Base-by-base conservation (phyloP, 2,113 vertebrate species). In the Phylloscopus whistleri region DNA sequence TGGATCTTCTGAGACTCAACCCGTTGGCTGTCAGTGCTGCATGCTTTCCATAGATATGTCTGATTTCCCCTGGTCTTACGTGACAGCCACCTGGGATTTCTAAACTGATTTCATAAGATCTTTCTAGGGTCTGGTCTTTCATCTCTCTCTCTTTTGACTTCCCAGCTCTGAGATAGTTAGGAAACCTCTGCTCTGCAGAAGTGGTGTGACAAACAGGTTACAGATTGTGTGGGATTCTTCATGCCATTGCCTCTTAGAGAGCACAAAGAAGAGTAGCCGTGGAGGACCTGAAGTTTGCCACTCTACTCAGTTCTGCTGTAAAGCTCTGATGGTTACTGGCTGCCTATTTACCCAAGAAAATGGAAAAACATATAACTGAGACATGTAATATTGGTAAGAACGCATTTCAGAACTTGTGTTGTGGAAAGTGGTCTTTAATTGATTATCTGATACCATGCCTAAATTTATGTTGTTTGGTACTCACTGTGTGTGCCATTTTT, bases 371-470 rank as follows among this genome's bases (percentile, higher is more conserved):
- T 20, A 13, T 23, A 53, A 27, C 51, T 13, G 27, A 53, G 37
- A 44, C 15, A 22, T 27, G 10, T 69, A 73, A 67, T 78, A 68
- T 39, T 78, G 46, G 91, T 89, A 91, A 96, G 67, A 89, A 81
- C 84, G 49, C 52, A 84, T 69, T 62, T 37, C 28, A 46, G 88
- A 93, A 93, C 81, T 44, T 87, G 84, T 43, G 4, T 39, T 96
- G 28, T 52, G 53, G 70, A 92, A 97, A 95, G 94, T 74, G 74
- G 31, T 84, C 91, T 91, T 85, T 86, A 84, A 89, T 59, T 95
- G 84, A 96, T 78, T 95, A 96, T 96, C 67, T 96, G 90, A 95
- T 97, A 86, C 49, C 84, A 51, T 89, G 56, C 56, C 69, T 96
- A 74, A 93, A 93, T 96, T 97, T 85, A 89, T 93, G 59, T 95